Evolutionary conservation across 2,113 vertebrate species (phyloP).

Genomic region (Charadrius vociferus): DNA sequence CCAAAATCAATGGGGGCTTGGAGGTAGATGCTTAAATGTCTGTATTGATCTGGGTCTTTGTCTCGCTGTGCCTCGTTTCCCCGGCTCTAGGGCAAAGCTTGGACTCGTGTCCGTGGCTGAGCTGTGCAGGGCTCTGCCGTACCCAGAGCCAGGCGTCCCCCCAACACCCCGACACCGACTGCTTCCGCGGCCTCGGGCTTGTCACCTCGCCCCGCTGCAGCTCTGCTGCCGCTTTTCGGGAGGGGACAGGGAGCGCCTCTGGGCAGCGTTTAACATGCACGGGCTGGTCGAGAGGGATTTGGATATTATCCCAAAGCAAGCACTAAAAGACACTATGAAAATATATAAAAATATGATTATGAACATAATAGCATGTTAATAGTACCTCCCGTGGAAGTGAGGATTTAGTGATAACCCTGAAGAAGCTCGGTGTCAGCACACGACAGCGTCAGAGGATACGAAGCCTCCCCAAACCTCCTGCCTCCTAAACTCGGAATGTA

Average conservation of each 20-base stretch:
- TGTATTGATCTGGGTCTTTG: background rate
- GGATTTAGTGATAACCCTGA: background rate
- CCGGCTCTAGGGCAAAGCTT: background rate
- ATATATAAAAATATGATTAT: background rate
- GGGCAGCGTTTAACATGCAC: background rate
- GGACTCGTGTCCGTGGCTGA: accelerated
- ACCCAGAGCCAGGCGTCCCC: background rate
- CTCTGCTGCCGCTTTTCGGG: background rate
- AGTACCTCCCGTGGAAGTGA: background rate
- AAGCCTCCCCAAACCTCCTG: background rate
- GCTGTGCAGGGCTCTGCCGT: accelerated
- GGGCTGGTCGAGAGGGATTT: background rate
- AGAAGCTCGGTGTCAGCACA: background rate
- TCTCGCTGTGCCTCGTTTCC: background rate
- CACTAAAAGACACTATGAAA: background rate
- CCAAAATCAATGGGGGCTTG: background rate
- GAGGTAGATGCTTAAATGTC: background rate
- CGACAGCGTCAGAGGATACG: accelerated
- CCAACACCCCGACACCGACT: background rate
- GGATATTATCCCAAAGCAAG: background rate
- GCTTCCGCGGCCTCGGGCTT: background rate
- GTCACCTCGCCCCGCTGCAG: accelerated
- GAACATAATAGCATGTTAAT: background rate
- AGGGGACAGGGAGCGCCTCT: too few relatives aligned
- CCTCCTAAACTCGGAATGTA: background rate